Base-by-base conservation (phyloP, 2,113 vertebrate genomes). In the Dromaius novaehollandiae region DNA sequence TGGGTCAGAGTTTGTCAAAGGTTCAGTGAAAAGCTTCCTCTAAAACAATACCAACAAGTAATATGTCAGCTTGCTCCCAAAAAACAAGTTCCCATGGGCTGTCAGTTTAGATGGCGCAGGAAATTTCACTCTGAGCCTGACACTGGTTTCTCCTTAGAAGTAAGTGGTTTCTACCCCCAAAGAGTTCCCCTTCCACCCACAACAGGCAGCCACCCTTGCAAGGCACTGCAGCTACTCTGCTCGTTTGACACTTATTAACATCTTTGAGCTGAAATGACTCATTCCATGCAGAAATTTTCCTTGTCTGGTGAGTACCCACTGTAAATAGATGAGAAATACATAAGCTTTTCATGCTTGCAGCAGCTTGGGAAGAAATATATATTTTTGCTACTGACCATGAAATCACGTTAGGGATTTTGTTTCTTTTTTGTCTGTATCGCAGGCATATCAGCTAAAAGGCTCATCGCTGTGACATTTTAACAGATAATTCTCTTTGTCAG, bases 1-100 rank as follows among this genome's bases (percentile, higher is more conserved):
- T 24, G n/a, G 24, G 32, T 55, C 1, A 18, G 88, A 61, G 40
- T 84, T 95, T 97, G 96, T 90, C 69, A n/a, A 93, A 56, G 77
- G 56, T 89, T 93, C 34, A 76, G 13, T 34, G 25, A 46, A 93
- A 95, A 85, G 3, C 64, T 96, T 88, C 63, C 38, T 82, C n/a
- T 89, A 60, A 90, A 93, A 65, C 1, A 8, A 71, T 61, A 65
- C 44, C 83, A 92, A 68, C 6, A 68, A 61, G 13, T 51, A 86
- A 58, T 42, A 40, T 0, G 1, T 24, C 36, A 77, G 20, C 70
- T 87, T 92, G 70, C 82, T 96, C 84, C 78, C 74, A 82, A 69
- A 82, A 82, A 80, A 65, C 91, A 92, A 30, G 70, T 85, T 92
- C 26, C 30, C 65, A 85, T 60, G 51, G 63, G 40, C 44, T 92